These are phyloP conservation scores for Poecilia velifera DNA, from an alignment of 2,797 vertebrate genomes.

Conservation along the genomic window DNA sequence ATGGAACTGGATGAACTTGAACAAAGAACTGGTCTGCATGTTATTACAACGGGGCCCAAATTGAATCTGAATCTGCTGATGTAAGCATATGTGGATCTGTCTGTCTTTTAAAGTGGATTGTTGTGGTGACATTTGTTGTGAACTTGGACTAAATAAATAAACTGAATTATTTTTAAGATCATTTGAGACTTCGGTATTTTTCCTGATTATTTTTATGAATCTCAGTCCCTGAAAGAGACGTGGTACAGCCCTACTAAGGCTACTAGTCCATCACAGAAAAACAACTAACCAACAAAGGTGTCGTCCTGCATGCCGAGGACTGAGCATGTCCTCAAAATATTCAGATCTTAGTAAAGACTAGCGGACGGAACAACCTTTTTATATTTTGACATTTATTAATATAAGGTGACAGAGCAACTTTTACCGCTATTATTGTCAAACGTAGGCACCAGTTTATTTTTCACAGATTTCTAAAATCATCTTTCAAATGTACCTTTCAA, in stretches of 20 bases:
- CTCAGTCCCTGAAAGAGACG: neutral
- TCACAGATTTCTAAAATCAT: neutral
- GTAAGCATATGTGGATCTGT: neutral
- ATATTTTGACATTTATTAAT: no score
- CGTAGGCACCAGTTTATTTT: neutral
- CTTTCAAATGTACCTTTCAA: no score
- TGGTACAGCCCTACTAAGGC: neutral
- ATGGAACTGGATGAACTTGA: neutral
- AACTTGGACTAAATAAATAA: neutral
- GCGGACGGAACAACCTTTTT: no score
- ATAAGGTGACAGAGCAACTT: neutral
- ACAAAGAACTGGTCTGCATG: neutral
- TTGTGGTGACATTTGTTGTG: neutral
- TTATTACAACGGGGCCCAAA: neutral
- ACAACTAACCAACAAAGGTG: neutral
- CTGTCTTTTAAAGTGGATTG: neutral
- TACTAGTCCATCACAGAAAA: neutral
- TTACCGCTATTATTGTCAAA: neutral
- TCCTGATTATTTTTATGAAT: neutral
- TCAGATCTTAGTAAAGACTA: neutral
- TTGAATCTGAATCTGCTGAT: neutral
- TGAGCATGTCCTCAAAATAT: neutral
- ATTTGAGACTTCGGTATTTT: neutral
- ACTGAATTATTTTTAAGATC: neutral
- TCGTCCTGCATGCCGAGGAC: neutral